Evolutionary conservation across 1,140 invertebrate genomes (phyloP).

Genomic region (Oscheius sp.): DNA sequence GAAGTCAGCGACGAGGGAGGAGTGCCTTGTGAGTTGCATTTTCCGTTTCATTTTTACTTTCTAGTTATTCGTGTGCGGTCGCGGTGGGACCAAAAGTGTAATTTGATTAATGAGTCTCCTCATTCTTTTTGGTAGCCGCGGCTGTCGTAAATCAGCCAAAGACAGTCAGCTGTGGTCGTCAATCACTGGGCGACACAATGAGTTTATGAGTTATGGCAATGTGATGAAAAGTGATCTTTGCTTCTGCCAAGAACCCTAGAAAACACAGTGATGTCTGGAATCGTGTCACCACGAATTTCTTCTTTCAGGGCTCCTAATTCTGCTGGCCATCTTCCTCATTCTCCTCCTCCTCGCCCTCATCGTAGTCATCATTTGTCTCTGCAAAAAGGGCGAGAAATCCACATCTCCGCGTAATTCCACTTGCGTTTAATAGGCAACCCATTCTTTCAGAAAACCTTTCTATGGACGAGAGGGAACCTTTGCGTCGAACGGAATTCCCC

Average conservation of each 20-base stretch:
- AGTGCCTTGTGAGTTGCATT: conserved; percentile 1
- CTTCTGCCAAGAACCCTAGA: no score
- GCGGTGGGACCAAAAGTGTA: no score
- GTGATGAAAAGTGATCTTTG: no score
- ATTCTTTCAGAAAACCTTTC: neutral
- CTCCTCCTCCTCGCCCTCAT: conserved; percentile 8
- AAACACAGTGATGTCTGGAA: no score
- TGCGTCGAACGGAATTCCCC: neutral
- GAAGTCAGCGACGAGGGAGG: neutral
- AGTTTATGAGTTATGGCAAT: no score
- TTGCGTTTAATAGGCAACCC: neutral
- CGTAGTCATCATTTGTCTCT: conserved; percentile 9
- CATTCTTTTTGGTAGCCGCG: no score
- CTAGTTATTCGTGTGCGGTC: no score
- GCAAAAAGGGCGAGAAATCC: neutral
- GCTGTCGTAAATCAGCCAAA: no score
- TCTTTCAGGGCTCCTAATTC: neutral
- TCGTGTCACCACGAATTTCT: neutral
- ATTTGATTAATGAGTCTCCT: no score
- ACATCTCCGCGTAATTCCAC: neutral
- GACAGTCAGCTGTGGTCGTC: no score
- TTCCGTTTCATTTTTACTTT: no score
- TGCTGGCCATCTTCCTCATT: conserved; percentile 13
- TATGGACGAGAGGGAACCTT: neutral
- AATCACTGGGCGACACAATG: no score